phyloP scores from a whole-genome alignment of 2,797 vertebrate species.

The Melanotaenia nigrans region DNA sequence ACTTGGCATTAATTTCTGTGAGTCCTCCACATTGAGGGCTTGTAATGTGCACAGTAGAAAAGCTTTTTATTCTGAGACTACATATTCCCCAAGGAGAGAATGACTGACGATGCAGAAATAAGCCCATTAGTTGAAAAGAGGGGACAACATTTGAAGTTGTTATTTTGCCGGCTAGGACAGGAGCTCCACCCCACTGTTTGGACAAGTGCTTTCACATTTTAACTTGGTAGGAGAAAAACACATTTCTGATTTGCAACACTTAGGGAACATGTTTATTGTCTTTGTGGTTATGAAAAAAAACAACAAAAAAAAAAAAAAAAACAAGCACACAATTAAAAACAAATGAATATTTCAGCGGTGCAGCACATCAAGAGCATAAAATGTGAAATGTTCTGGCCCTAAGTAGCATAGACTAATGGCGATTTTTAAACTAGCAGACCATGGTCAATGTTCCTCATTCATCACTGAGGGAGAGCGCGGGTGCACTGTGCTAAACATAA shows the following conservation, averaged over 20 bases:
- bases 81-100: constrained; percentile 80
- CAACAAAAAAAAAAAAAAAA: constrained; percentile 8
- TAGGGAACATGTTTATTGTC: constrained; percentile 92
- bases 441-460: constrained; percentile 93
- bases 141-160: constrained; percentile 80
- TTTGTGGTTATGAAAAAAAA: constrained; percentile 79
- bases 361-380: constrained; percentile 97
- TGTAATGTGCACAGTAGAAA: constrained; percentile 75
- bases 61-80: constrained; percentile 77
- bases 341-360: constrained; percentile 91
- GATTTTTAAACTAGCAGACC: constrained; percentile 98
- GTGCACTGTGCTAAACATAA: constrained; percentile 93
- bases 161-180: constrained; percentile 72
- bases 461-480: constrained; percentile 87
- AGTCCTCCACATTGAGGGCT: constrained; percentile 72
- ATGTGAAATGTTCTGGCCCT: constrained; percentile 99
- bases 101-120: constrained; percentile 84
- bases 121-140: constrained; percentile 85
- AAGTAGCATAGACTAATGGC: constrained; percentile 98
- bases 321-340: constrained; percentile 90
- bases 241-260: constrained; percentile 99
- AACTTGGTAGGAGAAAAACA: constrained; percentile 88
- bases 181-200: constrained; percentile 85
- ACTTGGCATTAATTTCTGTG: constrained; percentile 71
- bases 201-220: constrained; percentile 83